Evolutionary conservation across 1,140 invertebrate genomes (phyloP), one percentile per base, ranked within the genome.

Genomic region (Drosophila neocordata): DNA sequence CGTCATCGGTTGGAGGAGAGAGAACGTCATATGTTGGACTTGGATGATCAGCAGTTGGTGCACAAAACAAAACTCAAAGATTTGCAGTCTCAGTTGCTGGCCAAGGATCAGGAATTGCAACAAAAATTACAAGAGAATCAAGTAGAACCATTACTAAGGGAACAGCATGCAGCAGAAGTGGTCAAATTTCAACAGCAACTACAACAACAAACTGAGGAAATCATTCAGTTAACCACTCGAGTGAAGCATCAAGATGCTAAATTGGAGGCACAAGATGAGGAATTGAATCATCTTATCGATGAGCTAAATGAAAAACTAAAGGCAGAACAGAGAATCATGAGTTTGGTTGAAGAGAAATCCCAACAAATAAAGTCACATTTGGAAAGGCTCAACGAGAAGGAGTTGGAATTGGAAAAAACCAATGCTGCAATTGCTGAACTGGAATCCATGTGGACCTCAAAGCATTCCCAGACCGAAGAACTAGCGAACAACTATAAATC

Each of bases 1-100:
- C 11, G 91, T 91, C 68, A 90, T 92, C 6, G 90, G 74, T 64
- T 79, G 84, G 92, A 94, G 66, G 93, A 93, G 82, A 79, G 85
- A 89, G 52, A 79, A 90, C n/a, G 57, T 76, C 20, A 20, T 48
- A 62, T 81, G 24, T 53, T 57, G 22, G 9, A 27, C 2, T 56
- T 61, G 13, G 44, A 37, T 6, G 20, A 52, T 12, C n/a, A 79
- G n/a, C 44, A 77, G 24, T 4, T 35, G 18, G 2, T 62, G 57
- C 63, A 69, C 27, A 7, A 56, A 4, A 12, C 67, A 27, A 12
- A 13, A 48, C 8, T 59, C 0, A 4, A 59, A 4, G 68, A 48
- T 9, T 38, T 70, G 2, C 27, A 27, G 6, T 35, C 27, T 1
- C 41, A 70, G 20, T 24, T 70, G 22, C 53, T 15, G 13, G 24